Evolutionary conservation across 2,113 vertebrate species (phyloP).

Genomic region (Turnix velox): DNA sequence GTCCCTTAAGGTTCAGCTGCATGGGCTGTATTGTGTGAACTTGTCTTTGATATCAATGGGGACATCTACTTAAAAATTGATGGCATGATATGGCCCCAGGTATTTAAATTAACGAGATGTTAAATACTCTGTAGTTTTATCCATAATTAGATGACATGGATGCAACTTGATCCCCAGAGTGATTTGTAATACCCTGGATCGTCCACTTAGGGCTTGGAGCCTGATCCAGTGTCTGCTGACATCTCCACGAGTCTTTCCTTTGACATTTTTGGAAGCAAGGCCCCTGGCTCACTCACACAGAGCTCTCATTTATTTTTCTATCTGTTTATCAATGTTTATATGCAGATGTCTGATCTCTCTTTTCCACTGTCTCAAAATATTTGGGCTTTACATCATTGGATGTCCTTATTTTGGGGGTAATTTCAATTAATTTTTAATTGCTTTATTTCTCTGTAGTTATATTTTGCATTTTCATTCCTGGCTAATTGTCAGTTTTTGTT

Average conservation of each 20-base stretch:
- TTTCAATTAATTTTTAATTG: conserved; percentile 47
- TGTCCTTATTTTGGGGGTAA: not conserved
- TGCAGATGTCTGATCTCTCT: not conserved
- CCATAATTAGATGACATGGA: conserved; percentile 60
- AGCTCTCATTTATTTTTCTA: conserved; percentile 11
- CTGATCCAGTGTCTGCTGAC: not conserved
- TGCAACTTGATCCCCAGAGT: conserved; percentile 46
- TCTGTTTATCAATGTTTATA: not conserved
- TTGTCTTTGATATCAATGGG: conserved; percentile 52
- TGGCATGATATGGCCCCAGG: conserved; percentile 57
- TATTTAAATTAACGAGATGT: conserved; percentile 68
- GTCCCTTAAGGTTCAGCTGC: conserved; percentile 25
- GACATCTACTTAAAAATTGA: conserved; percentile 62
- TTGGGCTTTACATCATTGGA: not conserved
- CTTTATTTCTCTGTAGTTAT: conserved; percentile 2
- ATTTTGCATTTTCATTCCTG: conserved; percentile 2
- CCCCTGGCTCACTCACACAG: not conserved
- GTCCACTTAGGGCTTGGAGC: conserved; percentile 24
- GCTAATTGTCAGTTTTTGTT: conserved; percentile 53
- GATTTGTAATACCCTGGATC: conserved; percentile 25
- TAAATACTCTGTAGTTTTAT: conserved; percentile 69
- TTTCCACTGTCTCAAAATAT: not conserved
- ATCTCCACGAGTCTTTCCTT: not conserved
- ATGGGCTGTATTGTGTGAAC: not conserved
- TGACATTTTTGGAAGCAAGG: not conserved